Evolutionary conservation across 2,113 vertebrate species (phyloP).

Genomic region (Cariama cristata): DNA sequence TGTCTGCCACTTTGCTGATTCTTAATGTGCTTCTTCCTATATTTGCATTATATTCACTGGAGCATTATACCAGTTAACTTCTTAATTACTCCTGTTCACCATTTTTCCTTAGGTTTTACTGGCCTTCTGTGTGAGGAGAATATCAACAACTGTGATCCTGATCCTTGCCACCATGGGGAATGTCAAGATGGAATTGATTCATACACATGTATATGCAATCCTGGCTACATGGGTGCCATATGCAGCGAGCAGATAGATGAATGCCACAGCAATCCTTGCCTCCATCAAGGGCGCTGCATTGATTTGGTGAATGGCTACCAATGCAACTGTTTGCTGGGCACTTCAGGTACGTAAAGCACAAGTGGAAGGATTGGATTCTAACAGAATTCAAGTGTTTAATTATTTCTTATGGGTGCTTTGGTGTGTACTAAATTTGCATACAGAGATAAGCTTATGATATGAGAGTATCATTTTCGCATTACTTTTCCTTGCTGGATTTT

Average conservation of each 20-base stretch:
- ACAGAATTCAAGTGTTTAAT: background rate
- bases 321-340: conserved; percentile 88
- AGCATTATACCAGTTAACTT: background rate
- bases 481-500: background rate
- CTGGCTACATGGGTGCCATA: conserved; percentile 91
- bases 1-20: background rate
- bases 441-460: background rate
- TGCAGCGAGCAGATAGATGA: conserved; percentile 91
- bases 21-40: background rate
- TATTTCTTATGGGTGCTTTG: background rate
- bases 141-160: conserved; percentile 89
- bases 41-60: background rate
- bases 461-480: background rate
- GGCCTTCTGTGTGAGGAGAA: conserved; percentile 88
- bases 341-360: conserved; percentile 75
- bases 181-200: conserved; percentile 93
- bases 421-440: background rate
- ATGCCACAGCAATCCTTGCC: conserved; percentile 90
- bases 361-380: background rate
- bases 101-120: conserved; percentile 81
- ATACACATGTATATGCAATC: conserved; percentile 85
- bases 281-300: conserved; percentile 89
- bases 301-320: conserved; percentile 92
- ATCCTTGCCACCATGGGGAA: conserved; percentile 90
- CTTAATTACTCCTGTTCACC: background rate